Base-by-base conservation (phyloP, 1,140 invertebrate genomes). In the Harlomillsia oculata region DNA sequence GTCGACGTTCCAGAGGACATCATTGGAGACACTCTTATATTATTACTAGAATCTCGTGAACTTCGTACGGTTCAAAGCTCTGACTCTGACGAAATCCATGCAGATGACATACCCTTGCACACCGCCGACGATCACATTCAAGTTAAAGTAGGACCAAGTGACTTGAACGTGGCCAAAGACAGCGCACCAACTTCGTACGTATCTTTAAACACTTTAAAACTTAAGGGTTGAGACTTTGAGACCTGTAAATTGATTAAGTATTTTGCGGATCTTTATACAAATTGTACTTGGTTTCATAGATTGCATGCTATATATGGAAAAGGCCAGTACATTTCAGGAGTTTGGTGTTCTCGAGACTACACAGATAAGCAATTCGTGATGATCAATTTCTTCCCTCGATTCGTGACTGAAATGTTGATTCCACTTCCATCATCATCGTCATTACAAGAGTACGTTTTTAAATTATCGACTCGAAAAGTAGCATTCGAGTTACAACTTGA, bases 281-380 rank as follows among this genome's bases (percentile, higher is more conserved):
- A 34, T 34, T 34, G 32, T 34, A 34, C 8, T n/a, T 46, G 16
- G 21, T 20, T 34, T 13, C 21, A n/a, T 18, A 60, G 58, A 20
- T 37, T 61, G 18, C 56, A 56, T 21, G 63, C 59, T 29, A 26
- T 56, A 28, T 65, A 65, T 44, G 63, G 63, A 1, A 30, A 59
- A 44, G 59, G 49, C 16, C 5, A 40, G 14, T 54, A 62, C 21
- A 25, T 37, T 3, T 16, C 49, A 5, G 63, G 63, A 3, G 56
- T 65, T 25, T 65, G 63, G 63, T 62, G 59, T 40, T 60, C 63
- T 9, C 13, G 63, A n/a, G 13, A 30, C 14, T 62, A 65, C 37
- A 60, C 62, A 28, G 59, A 65, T 13, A 65, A 62, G 34, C 36
- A 56, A 29, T 65, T 56, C 29, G 53, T 59, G 8, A 59, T 65